Conservation (phyloP, 2,888 invertebrate genomes). For the Sminthurides aquaticus region DNA sequence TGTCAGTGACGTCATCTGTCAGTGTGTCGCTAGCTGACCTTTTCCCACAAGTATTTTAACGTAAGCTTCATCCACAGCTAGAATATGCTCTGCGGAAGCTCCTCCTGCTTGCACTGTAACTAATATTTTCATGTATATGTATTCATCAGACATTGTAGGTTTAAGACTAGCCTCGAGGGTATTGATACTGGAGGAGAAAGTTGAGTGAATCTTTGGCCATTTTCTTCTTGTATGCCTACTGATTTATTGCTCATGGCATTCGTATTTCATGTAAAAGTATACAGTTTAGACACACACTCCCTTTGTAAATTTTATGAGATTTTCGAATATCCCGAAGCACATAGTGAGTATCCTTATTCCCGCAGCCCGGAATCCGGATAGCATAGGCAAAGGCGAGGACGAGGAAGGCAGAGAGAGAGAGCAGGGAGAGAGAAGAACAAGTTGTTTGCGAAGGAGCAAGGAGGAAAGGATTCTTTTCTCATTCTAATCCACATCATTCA, state of each 20-base stretch:
- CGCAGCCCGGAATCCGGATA: too few relatives aligned
- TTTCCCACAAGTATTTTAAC: not conserved
- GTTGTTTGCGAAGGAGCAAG: not conserved
- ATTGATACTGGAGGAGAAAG: too few relatives aligned
- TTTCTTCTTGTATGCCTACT: constrained; percentile 4
- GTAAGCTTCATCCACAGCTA: not conserved
- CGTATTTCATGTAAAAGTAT: constrained; percentile 28
- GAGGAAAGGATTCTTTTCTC: too few relatives aligned
- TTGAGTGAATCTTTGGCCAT: not conserved
- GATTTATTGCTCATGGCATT: constrained; percentile 24
- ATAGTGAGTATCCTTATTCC: not conserved
- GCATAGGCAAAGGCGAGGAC: not conserved
- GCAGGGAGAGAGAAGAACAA: not conserved
- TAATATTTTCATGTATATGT: too few relatives aligned
- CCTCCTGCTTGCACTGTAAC: too few relatives aligned
- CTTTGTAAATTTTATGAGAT: constrained; percentile 28
- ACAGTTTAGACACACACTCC: constrained; percentile 24
- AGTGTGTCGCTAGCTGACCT: not conserved
- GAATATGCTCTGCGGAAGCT: constrained; percentile 16
- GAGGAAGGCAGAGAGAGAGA: not conserved
- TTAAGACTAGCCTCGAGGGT: too few relatives aligned
- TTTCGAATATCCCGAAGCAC: constrained; percentile 22
- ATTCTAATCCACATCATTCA: too few relatives aligned
- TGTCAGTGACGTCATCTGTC: too few relatives aligned
- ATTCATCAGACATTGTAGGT: too few relatives aligned